phyloP scores from a whole-genome alignment of 1,140 invertebrate species.

The Atopsyche davidsoni region DNA sequence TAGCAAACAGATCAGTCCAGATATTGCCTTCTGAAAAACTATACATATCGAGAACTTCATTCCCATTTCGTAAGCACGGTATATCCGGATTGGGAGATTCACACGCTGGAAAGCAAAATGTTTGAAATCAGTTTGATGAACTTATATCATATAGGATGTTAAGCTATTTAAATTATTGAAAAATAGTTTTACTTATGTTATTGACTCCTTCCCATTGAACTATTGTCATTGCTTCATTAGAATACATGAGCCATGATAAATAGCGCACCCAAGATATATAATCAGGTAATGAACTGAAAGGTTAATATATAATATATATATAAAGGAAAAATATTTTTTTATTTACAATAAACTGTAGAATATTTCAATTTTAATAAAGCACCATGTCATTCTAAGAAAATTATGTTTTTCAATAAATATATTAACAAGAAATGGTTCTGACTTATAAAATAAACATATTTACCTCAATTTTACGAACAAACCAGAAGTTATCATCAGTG shows the following conservation, averaged over 20 bases:
- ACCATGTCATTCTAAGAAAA: not conserved
- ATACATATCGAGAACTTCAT: slow-evolving; percentile 64
- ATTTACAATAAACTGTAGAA: no score
- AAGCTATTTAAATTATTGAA: no score
- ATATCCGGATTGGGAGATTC: slow-evolving; percentile 47
- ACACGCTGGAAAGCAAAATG: slow-evolving; percentile 60
- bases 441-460: slow-evolving; percentile 12
- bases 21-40: slow-evolving; percentile 64
- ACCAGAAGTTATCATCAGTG: slow-evolving; percentile 82
- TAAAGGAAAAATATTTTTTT: no score
- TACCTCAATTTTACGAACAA: slow-evolving; percentile 78
- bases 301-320: slow-evolving; percentile 6
- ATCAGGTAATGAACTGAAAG: slow-evolving; percentile 65
- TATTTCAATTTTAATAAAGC: no score
- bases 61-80: slow-evolving; percentile 65
- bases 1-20: slow-evolving; percentile 56
- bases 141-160: no score
- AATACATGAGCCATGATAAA: slow-evolving; percentile 89
- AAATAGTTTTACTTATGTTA: slow-evolving; percentile 66
- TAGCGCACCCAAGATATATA: slow-evolving; percentile 82
- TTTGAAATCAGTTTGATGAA: no score
- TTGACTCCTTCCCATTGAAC: slow-evolving; percentile 69
- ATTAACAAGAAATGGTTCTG: not conserved
- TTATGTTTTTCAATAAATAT: not conserved
- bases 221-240: slow-evolving; percentile 81